Conservation (phyloP, 2,113 vertebrate genomes). For the Budorcas taxicolor region DNA sequence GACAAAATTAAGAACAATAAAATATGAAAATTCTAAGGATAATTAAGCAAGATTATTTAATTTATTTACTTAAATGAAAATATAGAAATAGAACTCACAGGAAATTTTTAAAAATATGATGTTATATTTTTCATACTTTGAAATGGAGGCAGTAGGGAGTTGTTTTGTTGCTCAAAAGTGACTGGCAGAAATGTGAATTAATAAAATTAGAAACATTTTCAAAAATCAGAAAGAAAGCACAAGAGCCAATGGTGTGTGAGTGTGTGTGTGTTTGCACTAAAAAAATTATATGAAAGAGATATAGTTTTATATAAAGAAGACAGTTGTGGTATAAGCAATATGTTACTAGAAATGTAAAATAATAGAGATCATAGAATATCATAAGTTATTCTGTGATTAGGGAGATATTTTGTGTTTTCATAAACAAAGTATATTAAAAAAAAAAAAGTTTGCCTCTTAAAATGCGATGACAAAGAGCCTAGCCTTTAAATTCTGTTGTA, state of each 20-base stretch:
- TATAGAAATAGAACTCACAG: not conserved
- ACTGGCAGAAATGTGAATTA: not conserved
- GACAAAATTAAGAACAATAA: not conserved
- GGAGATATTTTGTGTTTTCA: slow-evolving; percentile 13
- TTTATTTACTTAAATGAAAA: not conserved
- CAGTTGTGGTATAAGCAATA: not conserved
- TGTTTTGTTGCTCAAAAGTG: not conserved
- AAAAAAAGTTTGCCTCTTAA: not conserved
- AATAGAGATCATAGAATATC: not conserved
- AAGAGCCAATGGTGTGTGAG: not conserved
- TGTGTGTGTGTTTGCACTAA: not conserved
- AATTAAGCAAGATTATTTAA: not conserved
- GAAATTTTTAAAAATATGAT: not conserved
- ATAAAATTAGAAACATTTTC: not conserved
- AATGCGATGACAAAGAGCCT: not conserved
- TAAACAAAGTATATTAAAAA: not conserved
- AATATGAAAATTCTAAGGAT: slow-evolving; percentile 18
- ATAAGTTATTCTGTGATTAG: not conserved
- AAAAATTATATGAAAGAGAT: not conserved
- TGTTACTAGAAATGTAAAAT: not conserved
- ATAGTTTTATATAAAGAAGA: not conserved
- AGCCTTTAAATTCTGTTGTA: not conserved
- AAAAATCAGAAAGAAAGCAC: not conserved
- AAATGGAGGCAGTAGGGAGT: fast-evolving
- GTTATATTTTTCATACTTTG: not conserved